Base-by-base conservation (phyloP, 1,140 invertebrate species). In the Pseudachorutes palmiensis region DNA sequence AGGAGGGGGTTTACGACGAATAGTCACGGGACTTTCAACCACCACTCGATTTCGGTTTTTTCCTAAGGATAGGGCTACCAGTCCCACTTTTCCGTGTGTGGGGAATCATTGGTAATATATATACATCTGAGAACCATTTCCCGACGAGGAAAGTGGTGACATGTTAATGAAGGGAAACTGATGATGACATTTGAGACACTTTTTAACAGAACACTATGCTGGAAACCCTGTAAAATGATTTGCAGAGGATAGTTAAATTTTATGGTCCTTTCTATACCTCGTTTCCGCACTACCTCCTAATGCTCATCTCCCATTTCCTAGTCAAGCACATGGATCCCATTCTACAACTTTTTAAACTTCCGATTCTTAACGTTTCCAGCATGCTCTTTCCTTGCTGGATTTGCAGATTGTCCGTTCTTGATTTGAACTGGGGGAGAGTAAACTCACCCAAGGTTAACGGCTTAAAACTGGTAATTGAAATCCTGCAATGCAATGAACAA, bases 151-250 rank as follows among this genome's bases (percentile, higher is more conserved):
- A 66, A 60, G 30, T 70, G 68, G 49, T 70, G 68, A 70, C 60
- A 70, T 29, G 64, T 70, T 70, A 70, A 70, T 70, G 64, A 70
- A 51, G 64, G 61, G 51, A 64, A 55, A 48, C 58, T 26, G 64
- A 64, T 58, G 68, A 70, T 66, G 68, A 70, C 68, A 66, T 41
- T 65, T 32, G 68, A 66, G 59, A 62, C 24, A 19, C 36, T 45
- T 45, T 55, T 55, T 55, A 55, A 55, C 9, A 5, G 24, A 16
- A 14, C 3, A 55, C 12, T 26, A 19, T 45, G 36, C 19, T 45
- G 19, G 19, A 45, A 55, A 24, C 5, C 5, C 22, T 30, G 33
- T 12, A 29, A 55, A 51, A 58, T 66, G 61, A 66, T 70, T 70
- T 70, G 64, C 68, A 66, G 61, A 41, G 45, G 33, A 55, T 55